Percentiles rank a stretch among this genome's conserved stretches.
These are phyloP conservation scores for Montipora sp. DNA, from an alignment of 64 coral and sea anemone genomes.

Conservation along the genomic window DNA sequence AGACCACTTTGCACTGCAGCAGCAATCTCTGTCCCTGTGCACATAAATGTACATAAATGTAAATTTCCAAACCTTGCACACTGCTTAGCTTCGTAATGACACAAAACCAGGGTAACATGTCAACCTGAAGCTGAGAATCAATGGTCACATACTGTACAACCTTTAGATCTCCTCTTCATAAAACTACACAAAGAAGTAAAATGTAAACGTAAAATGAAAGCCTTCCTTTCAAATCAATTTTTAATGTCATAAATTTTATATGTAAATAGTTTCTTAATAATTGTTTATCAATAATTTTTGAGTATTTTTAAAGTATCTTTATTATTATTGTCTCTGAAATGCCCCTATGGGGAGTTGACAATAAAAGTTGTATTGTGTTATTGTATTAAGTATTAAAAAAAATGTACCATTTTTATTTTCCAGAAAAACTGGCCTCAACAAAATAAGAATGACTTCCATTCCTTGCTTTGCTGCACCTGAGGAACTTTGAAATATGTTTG, in stretches of 20 bases:
- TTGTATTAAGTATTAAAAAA: neutral
- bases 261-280: too few relatives aligned
- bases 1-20: constrained; percentile 68
- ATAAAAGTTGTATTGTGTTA: too few relatives aligned
- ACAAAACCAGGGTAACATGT: neutral
- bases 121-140: neutral
- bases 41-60: neutral
- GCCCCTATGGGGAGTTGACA: too few relatives aligned
- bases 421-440: constrained; percentile 77
- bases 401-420: constrained; percentile 67
- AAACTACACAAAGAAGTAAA: too few relatives aligned
- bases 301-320: too few relatives aligned
- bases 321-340: too few relatives aligned
- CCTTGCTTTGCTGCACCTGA: constrained; percentile 38
- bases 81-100: neutral
- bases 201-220: too few relatives aligned
- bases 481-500: neutral
- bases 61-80: neutral
- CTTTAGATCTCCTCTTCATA: too few relatives aligned
- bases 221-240: too few relatives aligned
- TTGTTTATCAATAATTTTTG: too few relatives aligned
- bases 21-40: constrained; percentile 26
- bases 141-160: too few relatives aligned
- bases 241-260: too few relatives aligned
- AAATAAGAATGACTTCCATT: neutral